Conservation (phyloP, 2,888 invertebrate genomes). For the Stenolophus ochropezus region DNA sequence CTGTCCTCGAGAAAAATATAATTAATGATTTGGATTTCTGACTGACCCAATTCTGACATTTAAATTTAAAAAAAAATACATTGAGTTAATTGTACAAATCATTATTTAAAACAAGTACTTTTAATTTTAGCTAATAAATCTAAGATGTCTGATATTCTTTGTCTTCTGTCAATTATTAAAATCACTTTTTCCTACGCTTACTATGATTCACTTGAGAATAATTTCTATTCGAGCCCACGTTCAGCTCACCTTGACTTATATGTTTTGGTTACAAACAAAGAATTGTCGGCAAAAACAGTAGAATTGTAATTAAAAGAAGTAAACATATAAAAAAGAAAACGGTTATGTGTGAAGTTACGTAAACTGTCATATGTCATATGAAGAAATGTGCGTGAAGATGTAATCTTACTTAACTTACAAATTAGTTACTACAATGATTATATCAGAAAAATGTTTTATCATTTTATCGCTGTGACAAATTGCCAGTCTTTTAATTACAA, state of each 20-base stretch:
- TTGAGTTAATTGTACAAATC: no score
- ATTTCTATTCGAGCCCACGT: conserved; percentile 36
- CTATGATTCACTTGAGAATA: conserved; percentile 31
- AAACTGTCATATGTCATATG: neutral
- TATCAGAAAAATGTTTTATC: neutral
- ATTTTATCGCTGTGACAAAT: neutral
- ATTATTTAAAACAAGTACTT: no score
- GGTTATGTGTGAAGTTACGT: conserved; percentile 27
- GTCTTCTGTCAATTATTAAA: conserved; percentile 20
- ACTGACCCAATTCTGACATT: no score
- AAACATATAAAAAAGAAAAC: neutral
- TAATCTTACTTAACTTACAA: neutral
- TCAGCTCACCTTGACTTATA: conserved; percentile 51
- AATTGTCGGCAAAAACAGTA: neutral
- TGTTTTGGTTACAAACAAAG: conserved; percentile 28
- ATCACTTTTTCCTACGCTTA: conserved; percentile 36
- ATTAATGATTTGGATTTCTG: no score
- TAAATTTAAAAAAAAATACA: no score
- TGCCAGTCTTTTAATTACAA: neutral
- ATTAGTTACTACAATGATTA: neutral
- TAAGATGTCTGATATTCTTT: no score
- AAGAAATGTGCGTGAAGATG: neutral
- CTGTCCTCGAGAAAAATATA: no score
- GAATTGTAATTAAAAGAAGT: conserved; percentile 8
- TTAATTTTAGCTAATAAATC: no score